Evolutionary conservation across 2,888 invertebrate genomes (phyloP).

Genomic region (Lamellibrachia columna): DNA sequence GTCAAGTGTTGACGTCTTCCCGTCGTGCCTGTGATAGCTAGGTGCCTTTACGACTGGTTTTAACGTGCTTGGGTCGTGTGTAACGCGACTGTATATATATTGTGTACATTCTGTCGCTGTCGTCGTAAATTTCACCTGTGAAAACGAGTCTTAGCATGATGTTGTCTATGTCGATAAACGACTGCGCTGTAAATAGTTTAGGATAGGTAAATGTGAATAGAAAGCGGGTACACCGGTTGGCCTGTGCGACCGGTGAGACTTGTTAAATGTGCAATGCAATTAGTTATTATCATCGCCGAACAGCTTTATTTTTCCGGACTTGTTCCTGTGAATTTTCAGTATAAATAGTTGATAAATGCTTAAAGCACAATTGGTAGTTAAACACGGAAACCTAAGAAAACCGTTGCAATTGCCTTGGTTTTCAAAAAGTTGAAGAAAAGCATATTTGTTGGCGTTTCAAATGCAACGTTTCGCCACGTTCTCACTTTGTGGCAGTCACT

Average conservation of each 20-base stretch:
- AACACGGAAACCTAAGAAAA: background rate
- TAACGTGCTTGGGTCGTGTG: background rate
- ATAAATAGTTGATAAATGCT: no score
- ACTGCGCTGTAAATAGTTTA: constrained; percentile 9
- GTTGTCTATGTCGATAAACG: background rate
- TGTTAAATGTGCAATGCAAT: background rate
- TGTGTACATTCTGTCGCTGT: background rate
- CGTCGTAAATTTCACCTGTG: background rate
- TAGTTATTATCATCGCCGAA: background rate
- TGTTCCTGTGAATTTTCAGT: no score
- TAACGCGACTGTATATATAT: background rate
- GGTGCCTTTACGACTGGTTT: background rate
- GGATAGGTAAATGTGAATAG: background rate
- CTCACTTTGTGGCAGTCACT: background rate
- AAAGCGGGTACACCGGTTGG: background rate
- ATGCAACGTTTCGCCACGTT: background rate
- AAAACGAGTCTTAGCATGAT: background rate
- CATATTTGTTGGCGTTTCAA: background rate
- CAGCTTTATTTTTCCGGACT: background rate
- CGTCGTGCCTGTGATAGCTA: background rate
- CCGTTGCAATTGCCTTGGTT: background rate
- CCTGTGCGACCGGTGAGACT: background rate
- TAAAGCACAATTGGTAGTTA: no score
- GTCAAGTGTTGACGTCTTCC: background rate
- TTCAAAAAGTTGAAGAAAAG: background rate